Evolutionary conservation across 2,113 vertebrate species (phyloP).

Genomic region (Eleginops maclovinus): DNA sequence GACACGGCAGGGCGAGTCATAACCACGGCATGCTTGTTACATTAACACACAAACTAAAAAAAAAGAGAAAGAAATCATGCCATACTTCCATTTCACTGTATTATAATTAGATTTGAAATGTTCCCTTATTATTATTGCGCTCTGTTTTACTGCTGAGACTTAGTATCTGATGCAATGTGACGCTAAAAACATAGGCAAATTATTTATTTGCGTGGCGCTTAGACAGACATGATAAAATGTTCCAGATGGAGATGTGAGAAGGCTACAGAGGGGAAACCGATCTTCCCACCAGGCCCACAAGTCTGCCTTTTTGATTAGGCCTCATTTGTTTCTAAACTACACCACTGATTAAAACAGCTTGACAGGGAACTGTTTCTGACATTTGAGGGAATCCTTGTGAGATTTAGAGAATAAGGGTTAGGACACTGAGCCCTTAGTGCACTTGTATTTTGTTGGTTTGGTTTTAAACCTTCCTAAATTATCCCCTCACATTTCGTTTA

Average conservation of each 20-base stretch:
- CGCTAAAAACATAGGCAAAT: not conserved
- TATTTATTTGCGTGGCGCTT: slow-evolving; percentile 39
- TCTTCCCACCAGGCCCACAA: slow-evolving; percentile 42
- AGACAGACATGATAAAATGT: slow-evolving; percentile 37
- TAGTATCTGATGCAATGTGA: not conserved
- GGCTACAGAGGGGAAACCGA: slow-evolving; percentile 30
- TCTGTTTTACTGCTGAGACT: slow-evolving; percentile 1
- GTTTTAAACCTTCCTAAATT: slow-evolving; percentile 62
- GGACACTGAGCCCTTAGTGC: slow-evolving; percentile 13
- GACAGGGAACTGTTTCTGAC: slow-evolving; percentile 45
- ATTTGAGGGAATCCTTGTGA: slow-evolving; percentile 46
- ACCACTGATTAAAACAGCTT: slow-evolving; percentile 46
- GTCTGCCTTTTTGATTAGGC: slow-evolving; percentile 47
- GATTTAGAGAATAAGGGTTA: slow-evolving; percentile 12
- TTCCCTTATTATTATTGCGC: slow-evolving; percentile 7
- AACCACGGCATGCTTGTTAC: slow-evolving; percentile 58
- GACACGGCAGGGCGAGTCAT: slow-evolving; percentile 59
- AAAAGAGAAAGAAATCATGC: slow-evolving; percentile 19
- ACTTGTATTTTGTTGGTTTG: slow-evolving; percentile 45
- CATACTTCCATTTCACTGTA: slow-evolving; percentile 14
- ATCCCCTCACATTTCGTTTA: slow-evolving; percentile 72
- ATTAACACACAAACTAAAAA: slow-evolving; percentile 43
- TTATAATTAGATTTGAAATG: slow-evolving; percentile 33
- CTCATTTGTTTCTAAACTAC: slow-evolving; percentile 44
- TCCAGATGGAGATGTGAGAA: slow-evolving; percentile 60